Percentiles rank a stretch among this genome's conserved stretches.
Evolutionary conservation across 2,113 vertebrate species (phyloP).

Genomic region (Laticauda colubrina): DNA sequence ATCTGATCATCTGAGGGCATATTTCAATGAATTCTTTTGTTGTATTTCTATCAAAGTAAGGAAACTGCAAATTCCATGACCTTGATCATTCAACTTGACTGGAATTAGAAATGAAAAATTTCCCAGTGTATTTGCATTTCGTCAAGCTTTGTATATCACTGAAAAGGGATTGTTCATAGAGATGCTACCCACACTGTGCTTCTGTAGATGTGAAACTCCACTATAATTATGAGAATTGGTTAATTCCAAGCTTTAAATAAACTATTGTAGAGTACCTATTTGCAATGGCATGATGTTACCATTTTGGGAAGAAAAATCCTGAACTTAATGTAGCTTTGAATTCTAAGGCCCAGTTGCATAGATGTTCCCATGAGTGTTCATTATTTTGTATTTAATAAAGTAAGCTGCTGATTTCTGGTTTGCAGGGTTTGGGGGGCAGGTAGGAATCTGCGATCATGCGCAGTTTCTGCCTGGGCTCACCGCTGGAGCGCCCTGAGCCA

Average conservation of each 20-base stretch:
- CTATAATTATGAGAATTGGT: slow-evolving; percentile 10
- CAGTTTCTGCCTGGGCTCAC: no score
- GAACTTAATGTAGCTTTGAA: neutral
- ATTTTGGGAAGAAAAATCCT: neutral
- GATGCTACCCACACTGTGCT: neutral
- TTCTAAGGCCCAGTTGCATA: slow-evolving; percentile 7
- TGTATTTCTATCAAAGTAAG: neutral
- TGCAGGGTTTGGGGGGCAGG: no score
- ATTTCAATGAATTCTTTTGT: neutral
- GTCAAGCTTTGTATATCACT: neutral
- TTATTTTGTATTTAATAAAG: slow-evolving; percentile 8
- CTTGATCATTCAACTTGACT: neutral
- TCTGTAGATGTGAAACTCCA: neutral
- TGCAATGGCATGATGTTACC: neutral
- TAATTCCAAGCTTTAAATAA: slow-evolving; percentile 15
- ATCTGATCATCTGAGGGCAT: neutral
- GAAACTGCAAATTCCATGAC: neutral
- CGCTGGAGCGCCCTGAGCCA: no score
- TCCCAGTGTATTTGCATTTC: neutral
- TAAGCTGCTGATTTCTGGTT: neutral
- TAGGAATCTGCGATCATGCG: no score
- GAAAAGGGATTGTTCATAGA: neutral
- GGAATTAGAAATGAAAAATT: neutral
- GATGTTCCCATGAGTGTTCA: rapidly evolving
- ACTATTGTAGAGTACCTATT: slow-evolving; percentile 2